Evolutionary conservation across 2,797 vertebrate genomes (phyloP), one percentile per base, ranked within the genome.

Genomic region (Okamejei kenojei): DNA sequence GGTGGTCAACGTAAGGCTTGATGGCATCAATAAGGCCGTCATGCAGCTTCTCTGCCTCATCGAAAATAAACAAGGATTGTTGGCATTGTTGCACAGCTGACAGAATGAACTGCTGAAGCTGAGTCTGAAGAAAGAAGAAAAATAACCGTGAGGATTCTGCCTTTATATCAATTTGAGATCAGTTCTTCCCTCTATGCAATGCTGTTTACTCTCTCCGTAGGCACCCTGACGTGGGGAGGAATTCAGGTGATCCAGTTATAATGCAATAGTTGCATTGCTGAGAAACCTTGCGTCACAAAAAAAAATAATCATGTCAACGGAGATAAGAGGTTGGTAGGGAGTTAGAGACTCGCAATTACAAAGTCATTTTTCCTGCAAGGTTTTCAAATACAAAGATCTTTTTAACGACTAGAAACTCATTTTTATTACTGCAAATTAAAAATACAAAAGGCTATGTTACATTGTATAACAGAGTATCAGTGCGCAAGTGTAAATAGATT

Each of bases 31-130:
- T 97, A 93, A 99, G 97, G 65, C 95, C 96, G 0, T 96, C 96
- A n/a, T 98, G 98, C 93, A 99, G 97, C 95, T 99, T 99, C 95
- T 99, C 99, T 0, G 98, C 98, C 94, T 99, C 99, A 0, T 99
- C 98, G 0, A 99, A 99, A 95, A 99, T 96, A 94, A 99, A 98
- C 93, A 99, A 96, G 35, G 97, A 96, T 96, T 99, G 98, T 19
- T 94, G 94, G 94, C 99, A 99, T 90, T 95, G 96, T 93, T 96
- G 94, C 93, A 97, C 96, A 8, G 96, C 97, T 95, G 97, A 96
- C 0, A 95, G 94, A 90, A 99, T 96, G 38, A 97, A 97, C 93
- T 96, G 96, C 88, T 94, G 95, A 77, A 99, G 96, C 95, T 97
- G 97, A 88, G 96, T 96, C 99, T 99, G 95, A 80, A 0, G 74